phyloP scores from a whole-genome alignment of 2,113 vertebrate species.

The Ceuthmochares aereus region DNA sequence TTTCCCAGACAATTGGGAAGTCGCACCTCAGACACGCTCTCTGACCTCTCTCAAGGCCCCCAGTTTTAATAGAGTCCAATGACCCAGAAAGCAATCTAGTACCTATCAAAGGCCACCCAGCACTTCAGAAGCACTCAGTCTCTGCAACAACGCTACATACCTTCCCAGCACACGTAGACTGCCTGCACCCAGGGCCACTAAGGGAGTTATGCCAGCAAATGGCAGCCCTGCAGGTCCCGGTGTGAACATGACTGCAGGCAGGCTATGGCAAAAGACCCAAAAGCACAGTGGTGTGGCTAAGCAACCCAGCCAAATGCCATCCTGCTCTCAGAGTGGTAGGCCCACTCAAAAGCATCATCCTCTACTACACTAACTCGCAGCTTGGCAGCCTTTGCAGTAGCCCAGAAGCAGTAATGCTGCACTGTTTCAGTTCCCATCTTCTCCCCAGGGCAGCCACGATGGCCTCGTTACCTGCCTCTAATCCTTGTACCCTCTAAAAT shows the following conservation, averaged over 20 bases:
- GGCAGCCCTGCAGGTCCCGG: not conserved
- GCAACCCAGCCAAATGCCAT: not conserved
- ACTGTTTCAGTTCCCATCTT: not conserved
- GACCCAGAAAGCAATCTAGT: not conserved
- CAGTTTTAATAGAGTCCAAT: not conserved
- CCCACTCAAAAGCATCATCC: not conserved
- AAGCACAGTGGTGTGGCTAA: not conserved
- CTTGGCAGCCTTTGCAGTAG: not conserved
- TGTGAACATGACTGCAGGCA: fast-evolving
- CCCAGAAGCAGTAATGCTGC: not conserved
- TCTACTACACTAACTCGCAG: not conserved
- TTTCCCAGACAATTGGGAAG: not conserved
- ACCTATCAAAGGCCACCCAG: not conserved
- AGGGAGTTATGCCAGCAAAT: not conserved
- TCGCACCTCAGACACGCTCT: not conserved
- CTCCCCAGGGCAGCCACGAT: not conserved
- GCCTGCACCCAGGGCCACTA: not conserved
- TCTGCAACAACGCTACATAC: not conserved
- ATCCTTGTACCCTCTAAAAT: not conserved
- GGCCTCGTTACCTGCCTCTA: not conserved
- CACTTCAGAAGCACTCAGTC: not conserved
- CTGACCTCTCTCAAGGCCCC: not conserved
- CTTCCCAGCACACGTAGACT: not conserved
- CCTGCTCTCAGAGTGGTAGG: not conserved
- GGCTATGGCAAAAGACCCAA: not conserved